Conservation (phyloP, 2,797 vertebrate species). For the Aphelocoma californica region DNA sequence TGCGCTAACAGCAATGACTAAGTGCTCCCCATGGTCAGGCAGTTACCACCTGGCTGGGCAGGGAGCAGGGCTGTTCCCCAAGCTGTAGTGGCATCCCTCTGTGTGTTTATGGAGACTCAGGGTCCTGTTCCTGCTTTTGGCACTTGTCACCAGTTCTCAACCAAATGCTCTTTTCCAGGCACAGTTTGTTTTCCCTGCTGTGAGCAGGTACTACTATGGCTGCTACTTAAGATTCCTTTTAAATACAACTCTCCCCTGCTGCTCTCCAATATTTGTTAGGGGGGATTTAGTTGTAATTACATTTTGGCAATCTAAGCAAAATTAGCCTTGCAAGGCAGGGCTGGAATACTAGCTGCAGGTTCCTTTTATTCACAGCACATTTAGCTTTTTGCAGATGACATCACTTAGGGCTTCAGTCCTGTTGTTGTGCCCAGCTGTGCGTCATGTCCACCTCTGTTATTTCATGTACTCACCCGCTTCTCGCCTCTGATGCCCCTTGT, state of each 20-base stretch:
- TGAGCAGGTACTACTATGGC: neutral
- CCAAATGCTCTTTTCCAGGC: neutral
- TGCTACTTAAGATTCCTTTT: slow-evolving; percentile 53
- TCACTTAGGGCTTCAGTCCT: slow-evolving; percentile 46
- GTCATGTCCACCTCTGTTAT: slow-evolving; percentile 3
- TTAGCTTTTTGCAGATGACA: slow-evolving; percentile 60
- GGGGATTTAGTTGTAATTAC: slow-evolving; percentile 64
- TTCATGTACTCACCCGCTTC: slow-evolving; percentile 20
- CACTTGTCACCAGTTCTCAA: neutral
- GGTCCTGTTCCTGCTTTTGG: neutral
- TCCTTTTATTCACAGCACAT: slow-evolving; percentile 24
- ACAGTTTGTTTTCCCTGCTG: neutral
- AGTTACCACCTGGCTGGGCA: neutral
- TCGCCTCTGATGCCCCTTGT: neutral
- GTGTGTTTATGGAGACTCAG: neutral
- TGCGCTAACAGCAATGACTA: neutral
- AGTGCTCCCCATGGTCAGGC: neutral
- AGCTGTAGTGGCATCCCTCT: neutral
- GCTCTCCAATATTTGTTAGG: slow-evolving; percentile 56
- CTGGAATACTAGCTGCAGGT: slow-evolving; percentile 49
- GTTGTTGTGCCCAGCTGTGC: slow-evolving; percentile 47
- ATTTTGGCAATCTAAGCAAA: slow-evolving; percentile 53
- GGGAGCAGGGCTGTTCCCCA: neutral
- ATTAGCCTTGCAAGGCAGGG: slow-evolving; percentile 34
- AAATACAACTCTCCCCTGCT: slow-evolving; percentile 53